These are phyloP conservation scores for Xiphophorus birchmanni DNA, from an alignment of 2,797 vertebrate genomes.

Conservation along the genomic window DNA sequence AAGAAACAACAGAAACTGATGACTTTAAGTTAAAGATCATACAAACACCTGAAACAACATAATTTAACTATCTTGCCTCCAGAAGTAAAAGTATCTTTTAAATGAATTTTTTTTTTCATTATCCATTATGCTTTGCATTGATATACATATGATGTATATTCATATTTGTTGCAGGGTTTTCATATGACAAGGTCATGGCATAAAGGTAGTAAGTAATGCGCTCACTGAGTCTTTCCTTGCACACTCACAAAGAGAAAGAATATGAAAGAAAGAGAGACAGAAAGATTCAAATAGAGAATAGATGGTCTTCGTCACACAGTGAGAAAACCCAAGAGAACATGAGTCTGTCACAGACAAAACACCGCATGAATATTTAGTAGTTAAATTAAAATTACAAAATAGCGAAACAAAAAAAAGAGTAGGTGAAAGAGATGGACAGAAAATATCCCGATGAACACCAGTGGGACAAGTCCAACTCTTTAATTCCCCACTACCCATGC, in stretches of 20 bases:
- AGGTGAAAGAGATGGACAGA: slow-evolving; percentile 62
- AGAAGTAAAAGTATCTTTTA: slow-evolving; percentile 52
- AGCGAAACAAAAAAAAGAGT: slow-evolving; percentile 72
- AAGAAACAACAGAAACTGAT: slow-evolving; percentile 17
- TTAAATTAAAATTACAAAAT: slow-evolving; percentile 82
- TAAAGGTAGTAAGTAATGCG: slow-evolving; percentile 51
- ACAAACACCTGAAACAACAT: slow-evolving; percentile 42
- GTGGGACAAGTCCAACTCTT: slow-evolving; percentile 70
- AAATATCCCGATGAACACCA: slow-evolving; percentile 76
- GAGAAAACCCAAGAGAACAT: slow-evolving; percentile 74
- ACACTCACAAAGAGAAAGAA: slow-evolving; percentile 20
- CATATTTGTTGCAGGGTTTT: slow-evolving; percentile 40
- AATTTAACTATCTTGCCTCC: slow-evolving; percentile 37
- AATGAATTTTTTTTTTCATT: slow-evolving; percentile 43
- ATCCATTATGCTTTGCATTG: slow-evolving; percentile 44
- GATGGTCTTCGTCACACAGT: slow-evolving; percentile 66
- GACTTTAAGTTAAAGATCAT: not conserved
- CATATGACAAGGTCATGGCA: slow-evolving; percentile 62
- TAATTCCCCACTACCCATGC: slow-evolving; percentile 58
- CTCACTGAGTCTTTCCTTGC: slow-evolving; percentile 33
- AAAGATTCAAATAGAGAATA: slow-evolving; percentile 69
- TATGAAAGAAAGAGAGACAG: slow-evolving; percentile 38
- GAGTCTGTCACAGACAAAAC: slow-evolving; percentile 80
- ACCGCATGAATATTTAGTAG: slow-evolving; percentile 82
- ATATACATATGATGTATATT: slow-evolving; percentile 53